Base-by-base conservation (phyloP, 2,797 vertebrate genomes). In the Ispidina lecontei region DNA sequence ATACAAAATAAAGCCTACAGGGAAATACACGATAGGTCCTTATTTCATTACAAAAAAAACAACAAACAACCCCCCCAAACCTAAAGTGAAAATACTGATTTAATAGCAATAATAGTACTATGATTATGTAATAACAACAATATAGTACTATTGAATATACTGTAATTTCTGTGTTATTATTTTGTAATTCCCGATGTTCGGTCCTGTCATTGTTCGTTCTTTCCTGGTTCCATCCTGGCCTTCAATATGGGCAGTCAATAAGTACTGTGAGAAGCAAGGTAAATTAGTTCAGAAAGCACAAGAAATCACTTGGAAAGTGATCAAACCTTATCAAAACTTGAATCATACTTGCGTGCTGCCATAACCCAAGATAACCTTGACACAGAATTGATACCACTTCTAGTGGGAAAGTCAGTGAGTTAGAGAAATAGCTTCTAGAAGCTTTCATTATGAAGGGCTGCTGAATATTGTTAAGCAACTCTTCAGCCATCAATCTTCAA, bases 281-380 rank as follows among this genome's bases (percentile, higher is more conserved):
- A 44, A 29, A 35, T 72, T 70, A 13, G 11, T 52, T 7, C 16
- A 35, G 62, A 52, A 87, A 58, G 29, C 7, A 19, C 14, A 13
- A 1, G 23, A 11, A 39, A 5, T 49, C 47, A 20, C 8, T 63
- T 37, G 28, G 35, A 56, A 64, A 4, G 6, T 0, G 1, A 25
- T 35, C 0, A 2, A 41, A 46, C n/a, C 12, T 62, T 59, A 33
- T 5, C 37, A 49, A 63, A 63, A 70, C 18, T 52, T 58, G 14
- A 65, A 16, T 35, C 2, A 2, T 12, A 23, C 51, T 37, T 65
- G 8, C 6, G 2, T 63, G 39, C 31, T 67, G 17, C n/a, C 63
- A 0, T 78, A 22, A 16, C 1, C 1, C 22, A 29, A 1, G 35
- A 41, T 73, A 14, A 47, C 25, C 60, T 52, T 78, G 47, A 26